Base-by-base conservation (phyloP, 2,113 vertebrate genomes). In the Rhinichthys klamathensis region DNA sequence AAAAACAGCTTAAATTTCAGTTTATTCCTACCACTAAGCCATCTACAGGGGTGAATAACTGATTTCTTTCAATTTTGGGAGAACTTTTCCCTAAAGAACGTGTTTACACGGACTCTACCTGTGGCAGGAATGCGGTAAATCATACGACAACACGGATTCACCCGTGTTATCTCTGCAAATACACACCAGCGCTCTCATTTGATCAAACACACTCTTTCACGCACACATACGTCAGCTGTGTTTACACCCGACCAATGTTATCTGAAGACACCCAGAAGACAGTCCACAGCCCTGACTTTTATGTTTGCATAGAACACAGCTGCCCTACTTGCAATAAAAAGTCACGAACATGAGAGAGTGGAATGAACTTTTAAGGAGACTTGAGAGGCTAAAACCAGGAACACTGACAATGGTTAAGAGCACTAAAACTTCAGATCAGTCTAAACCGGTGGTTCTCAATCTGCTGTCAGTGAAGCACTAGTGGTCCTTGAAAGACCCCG, bases 151-250 rank as follows among this genome's bases (percentile, higher is more conserved):
- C 23, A 32, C 69, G 84, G 88, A 86, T 87, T 86, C 88, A 87
- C 81, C 87, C 75, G 65, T 87, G 85, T 88, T 88, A 84, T 82
- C 85, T 88, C 76, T 88, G 88, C 82, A 54, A 76, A 76, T 54
- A 76, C 46, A 80, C 72, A 85, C 10, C 75, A 77, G 65, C 11
- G 5, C 73, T 69, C 38, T 56, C 44, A 41, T 44, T 54, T 18
- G 73, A 16, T 75, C 73, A 75, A 51, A 75, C 41, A 46, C 44
- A 51, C 73, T 44, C 67, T 67, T 21, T 58, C 41, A 67, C 65
- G 15, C 83, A 70, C 51, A 38, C 73, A 75, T 23, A 67, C 18
- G 44, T 54, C 61, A 82, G 63, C 30, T 75, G 78, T 51, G 46
- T 83, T 23, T n/a, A 86, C 84, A 86, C 85, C 80, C 79, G 58